phyloP scores from a whole-genome alignment of 92 coral and sea anemone genomes.

The Paragorgia papillata region DNA sequence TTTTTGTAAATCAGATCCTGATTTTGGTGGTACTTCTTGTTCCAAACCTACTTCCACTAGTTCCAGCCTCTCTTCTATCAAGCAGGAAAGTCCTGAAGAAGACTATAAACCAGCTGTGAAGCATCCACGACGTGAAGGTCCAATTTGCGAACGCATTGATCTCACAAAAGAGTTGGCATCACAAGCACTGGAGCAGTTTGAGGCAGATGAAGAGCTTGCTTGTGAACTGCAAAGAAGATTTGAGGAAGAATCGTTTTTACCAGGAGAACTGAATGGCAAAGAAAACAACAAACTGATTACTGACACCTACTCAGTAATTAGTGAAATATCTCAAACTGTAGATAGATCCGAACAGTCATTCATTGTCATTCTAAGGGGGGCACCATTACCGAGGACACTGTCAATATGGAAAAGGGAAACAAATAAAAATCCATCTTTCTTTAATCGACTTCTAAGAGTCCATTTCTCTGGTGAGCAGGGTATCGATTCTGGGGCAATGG shows the following conservation, averaged over 20 bases:
- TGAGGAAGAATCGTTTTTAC: slow-evolving; percentile 2
- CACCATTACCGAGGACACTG: slow-evolving; percentile 27
- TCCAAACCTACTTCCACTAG: not conserved
- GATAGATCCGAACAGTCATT: slow-evolving; percentile 12
- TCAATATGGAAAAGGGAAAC: slow-evolving; percentile 43
- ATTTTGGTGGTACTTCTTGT: slow-evolving; percentile 19
- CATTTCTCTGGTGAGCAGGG: slow-evolving; percentile 40
- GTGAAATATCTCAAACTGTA: not conserved
- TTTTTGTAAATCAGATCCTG: slow-evolving; percentile 51
- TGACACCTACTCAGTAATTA: slow-evolving; percentile 10
- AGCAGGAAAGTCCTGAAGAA: not conserved
- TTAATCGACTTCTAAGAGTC: slow-evolving; percentile 22
- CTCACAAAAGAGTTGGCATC: not conserved
- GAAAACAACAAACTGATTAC: not conserved
- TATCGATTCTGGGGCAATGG: slow-evolving; percentile 48
- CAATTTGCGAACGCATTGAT: not conserved
- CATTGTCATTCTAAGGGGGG: slow-evolving; percentile 27
- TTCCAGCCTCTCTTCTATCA: too few relatives aligned
- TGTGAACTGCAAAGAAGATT: slow-evolving; percentile 1
- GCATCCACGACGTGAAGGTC: not conserved
- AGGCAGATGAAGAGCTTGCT: slow-evolving; percentile 11
- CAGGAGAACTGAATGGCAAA: too few relatives aligned
- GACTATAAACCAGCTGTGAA: not conserved
- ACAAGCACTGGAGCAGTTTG: not conserved
- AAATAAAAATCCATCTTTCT: slow-evolving; percentile 3